Conservation (phyloP, 2,113 vertebrate species). For the Trichechus manatus region DNA sequence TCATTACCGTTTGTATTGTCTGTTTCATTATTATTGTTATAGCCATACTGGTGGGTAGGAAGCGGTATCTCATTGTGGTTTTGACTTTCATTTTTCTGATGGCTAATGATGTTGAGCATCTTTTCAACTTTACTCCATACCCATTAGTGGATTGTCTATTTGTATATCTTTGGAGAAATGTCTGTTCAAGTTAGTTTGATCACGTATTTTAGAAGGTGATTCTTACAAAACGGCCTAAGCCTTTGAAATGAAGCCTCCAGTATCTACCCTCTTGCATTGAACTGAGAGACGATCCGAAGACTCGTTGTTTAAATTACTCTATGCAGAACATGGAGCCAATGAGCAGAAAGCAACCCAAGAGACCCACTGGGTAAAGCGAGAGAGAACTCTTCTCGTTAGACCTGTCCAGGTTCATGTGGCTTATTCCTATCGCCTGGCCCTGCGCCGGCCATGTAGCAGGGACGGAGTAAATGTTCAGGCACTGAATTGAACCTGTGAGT, state of each 20-base stretch:
- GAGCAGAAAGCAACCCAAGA: not conserved
- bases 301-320: not conserved
- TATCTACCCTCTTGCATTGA: not conserved
- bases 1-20: not conserved
- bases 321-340: not conserved
- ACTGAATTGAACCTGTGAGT: fast-evolving
- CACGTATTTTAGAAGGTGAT: not conserved
- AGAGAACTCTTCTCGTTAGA: not conserved
- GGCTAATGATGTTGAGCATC: not conserved
- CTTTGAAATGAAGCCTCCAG: no score
- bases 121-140: not conserved
- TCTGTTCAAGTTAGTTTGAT: no score
- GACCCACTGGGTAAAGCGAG: not conserved
- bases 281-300: not conserved
- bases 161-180: not conserved
- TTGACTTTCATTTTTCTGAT: not conserved
- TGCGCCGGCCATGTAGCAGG: fast-evolving
- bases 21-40: not conserved
- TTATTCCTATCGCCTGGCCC: not conserved
- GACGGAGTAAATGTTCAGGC: fast-evolving
- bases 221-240: not conserved
- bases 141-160: not conserved
- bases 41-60: not conserved
- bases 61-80: not conserved
- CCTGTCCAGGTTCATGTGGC: fast-evolving